Percentiles rank a stretch among this genome's conserved stretches.
Conservation (phyloP, 2,113 vertebrate genomes). For the Galeopterus variegatus region DNA sequence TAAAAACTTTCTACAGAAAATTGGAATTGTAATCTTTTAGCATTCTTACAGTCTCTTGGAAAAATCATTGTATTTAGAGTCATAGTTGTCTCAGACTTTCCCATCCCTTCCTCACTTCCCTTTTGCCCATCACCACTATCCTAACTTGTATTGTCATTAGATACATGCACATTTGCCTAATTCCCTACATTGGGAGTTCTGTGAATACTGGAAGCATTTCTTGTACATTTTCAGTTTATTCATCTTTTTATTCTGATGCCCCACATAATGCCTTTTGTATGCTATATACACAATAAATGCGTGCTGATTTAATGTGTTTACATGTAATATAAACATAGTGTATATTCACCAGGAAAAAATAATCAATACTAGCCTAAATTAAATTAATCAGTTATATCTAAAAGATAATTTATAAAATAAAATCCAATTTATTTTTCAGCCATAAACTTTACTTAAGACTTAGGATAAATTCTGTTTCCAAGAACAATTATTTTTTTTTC, state of each 20-base stretch:
- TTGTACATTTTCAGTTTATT: background rate
- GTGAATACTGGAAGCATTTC: background rate
- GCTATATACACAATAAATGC: background rate
- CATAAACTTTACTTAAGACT: background rate
- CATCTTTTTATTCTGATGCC: background rate
- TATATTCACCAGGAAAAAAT: background rate
- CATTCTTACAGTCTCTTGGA: background rate
- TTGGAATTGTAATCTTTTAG: background rate
- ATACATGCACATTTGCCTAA: background rate
- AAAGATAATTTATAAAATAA: background rate
- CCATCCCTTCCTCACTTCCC: background rate
- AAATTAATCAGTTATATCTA: background rate
- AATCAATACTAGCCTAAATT: background rate
- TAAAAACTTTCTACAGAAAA: conserved; percentile 2
- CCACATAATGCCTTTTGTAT: background rate
- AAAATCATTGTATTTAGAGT: background rate
- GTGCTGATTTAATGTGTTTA: background rate
- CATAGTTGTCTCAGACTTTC: background rate
- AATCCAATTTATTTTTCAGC: background rate
- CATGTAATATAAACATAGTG: background rate
- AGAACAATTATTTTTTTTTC: background rate
- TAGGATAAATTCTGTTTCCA: background rate
- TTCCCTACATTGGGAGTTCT: background rate
- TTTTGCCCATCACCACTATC: background rate
- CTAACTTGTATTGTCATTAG: background rate